Conservation (phyloP, 2,113 vertebrate genomes). For the Saccopteryx leptura region DNA sequence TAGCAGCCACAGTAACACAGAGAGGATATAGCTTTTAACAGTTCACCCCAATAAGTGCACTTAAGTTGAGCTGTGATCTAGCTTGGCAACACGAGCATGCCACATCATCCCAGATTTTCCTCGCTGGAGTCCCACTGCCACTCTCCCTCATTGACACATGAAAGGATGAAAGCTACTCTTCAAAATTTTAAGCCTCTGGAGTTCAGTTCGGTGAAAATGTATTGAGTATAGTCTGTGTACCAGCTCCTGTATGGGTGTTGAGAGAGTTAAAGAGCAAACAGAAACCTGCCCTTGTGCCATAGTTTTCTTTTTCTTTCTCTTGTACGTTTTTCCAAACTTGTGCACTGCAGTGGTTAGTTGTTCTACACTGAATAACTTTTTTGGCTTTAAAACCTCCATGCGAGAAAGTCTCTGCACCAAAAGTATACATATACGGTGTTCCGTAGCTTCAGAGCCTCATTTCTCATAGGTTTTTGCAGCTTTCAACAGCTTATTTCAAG, state of each 20-base stretch:
- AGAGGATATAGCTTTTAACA: background rate
- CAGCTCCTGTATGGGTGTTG: background rate
- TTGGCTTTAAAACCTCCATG: constrained; percentile 18
- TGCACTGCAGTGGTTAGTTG: background rate
- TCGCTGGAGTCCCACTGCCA: background rate
- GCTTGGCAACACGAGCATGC: background rate
- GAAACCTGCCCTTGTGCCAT: background rate
- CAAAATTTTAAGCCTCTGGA: background rate
- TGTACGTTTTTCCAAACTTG: background rate
- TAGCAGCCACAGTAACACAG: background rate
- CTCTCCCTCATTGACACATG: background rate
- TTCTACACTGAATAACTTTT: background rate
- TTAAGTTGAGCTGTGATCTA: background rate
- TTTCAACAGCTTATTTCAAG: background rate
- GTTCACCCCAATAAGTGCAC: background rate
- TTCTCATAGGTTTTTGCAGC: background rate
- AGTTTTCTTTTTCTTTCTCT: background rate
- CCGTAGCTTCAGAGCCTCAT: constrained; percentile 1
- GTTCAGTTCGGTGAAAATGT: background rate
- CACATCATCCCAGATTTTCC: background rate
- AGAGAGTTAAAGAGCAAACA: background rate
- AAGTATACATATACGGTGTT: background rate
- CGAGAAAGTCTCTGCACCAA: background rate
- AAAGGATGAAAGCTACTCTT: background rate
- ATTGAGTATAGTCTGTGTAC: background rate